phyloP scores from a whole-genome alignment of 2,797 vertebrate genomes.

The Epinephelus coioides region DNA sequence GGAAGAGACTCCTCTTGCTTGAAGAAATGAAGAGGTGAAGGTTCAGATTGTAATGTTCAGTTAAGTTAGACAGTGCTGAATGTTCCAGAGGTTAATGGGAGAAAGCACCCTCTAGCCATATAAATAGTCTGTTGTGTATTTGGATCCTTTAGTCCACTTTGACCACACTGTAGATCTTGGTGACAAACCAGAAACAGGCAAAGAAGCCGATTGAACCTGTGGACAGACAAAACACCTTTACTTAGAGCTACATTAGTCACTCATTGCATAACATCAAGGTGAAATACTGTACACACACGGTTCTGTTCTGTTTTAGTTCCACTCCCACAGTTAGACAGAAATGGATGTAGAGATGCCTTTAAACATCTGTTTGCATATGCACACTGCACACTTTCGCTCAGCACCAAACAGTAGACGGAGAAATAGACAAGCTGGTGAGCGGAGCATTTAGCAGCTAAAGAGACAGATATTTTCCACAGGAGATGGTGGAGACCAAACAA shows the following conservation, averaged over 20 bases:
- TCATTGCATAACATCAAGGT: neutral
- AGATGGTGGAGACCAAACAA: too few species aligned
- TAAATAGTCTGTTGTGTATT: neutral
- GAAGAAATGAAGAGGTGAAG: neutral
- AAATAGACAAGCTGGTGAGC: too few species aligned
- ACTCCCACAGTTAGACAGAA: too few species aligned
- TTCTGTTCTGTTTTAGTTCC: too few species aligned
- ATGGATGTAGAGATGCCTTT: too few species aligned
- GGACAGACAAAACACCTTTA: constrained; percentile 14
- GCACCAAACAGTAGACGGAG: too few species aligned
- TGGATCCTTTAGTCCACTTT: constrained; percentile 91
- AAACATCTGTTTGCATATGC: too few species aligned
- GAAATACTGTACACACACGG: neutral
- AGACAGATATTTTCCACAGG: too few species aligned
- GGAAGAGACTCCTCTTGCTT: neutral
- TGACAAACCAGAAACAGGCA: constrained; percentile 98
- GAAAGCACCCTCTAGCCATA: neutral
- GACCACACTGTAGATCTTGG: constrained; percentile 98
- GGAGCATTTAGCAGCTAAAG: too few species aligned
- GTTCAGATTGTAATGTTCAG: constrained; percentile 14
- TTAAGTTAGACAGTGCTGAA: constrained; percentile 9
- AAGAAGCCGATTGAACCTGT: constrained; percentile 96
- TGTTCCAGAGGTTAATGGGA: neutral
- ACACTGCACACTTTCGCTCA: too few species aligned
- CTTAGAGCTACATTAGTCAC: neutral